phyloP scores from a whole-genome alignment of 2,797 vertebrate species.

The Meriones psammophilus region DNA sequence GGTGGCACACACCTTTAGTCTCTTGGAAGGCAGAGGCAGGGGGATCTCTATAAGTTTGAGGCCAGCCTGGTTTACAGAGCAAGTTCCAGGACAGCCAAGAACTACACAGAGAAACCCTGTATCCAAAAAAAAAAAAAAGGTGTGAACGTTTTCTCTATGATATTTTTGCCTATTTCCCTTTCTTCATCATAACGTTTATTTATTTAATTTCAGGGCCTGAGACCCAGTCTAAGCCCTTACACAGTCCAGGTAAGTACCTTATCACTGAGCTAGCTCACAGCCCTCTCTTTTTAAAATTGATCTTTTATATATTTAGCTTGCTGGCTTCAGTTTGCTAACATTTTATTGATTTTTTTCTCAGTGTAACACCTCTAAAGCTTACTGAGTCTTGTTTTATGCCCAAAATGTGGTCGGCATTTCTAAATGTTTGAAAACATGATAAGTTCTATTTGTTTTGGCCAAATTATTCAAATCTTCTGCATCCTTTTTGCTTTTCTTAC shows the following conservation, averaged over 20 bases:
- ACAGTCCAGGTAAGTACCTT: not conserved
- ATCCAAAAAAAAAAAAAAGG: not conserved
- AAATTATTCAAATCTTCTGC: not conserved
- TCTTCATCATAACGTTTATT: not conserved
- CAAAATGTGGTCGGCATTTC: not conserved
- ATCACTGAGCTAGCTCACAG: not conserved
- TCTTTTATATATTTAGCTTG: not conserved
- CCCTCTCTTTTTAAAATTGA: not conserved
- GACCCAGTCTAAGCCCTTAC: not conserved
- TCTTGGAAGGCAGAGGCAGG: too few species aligned
- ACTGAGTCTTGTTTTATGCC: conserved; percentile 36
- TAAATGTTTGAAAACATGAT: conserved; percentile 26
- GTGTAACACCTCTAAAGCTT: conserved; percentile 27
- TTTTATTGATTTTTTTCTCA: not conserved
- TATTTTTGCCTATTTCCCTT: not conserved
- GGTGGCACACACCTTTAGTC: too few species aligned
- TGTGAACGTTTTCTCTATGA: not conserved
- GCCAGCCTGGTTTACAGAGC: too few species aligned
- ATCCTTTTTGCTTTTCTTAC: not conserved
- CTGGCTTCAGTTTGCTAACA: not conserved
- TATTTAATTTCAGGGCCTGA: not conserved
- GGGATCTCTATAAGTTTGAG: too few species aligned
- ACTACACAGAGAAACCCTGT: not conserved
- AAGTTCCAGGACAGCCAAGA: too few species aligned
- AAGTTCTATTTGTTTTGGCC: not conserved